phyloP scores from a whole-genome alignment of 2,113 vertebrate species.

The Psittacula cyanocephala region DNA sequence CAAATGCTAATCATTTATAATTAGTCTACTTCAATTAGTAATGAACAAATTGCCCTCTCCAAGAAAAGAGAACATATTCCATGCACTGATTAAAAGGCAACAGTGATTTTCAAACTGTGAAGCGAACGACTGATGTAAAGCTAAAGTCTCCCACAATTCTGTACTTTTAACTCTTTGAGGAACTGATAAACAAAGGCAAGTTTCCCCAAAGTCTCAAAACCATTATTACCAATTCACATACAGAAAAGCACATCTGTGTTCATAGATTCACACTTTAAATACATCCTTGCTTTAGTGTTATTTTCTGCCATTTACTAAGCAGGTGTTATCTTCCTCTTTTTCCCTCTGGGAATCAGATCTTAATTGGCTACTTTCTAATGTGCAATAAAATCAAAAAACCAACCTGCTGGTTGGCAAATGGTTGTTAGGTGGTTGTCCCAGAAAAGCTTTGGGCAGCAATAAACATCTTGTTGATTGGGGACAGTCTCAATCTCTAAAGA shows the following conservation, averaged over 20 bases:
- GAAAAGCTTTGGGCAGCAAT: background rate
- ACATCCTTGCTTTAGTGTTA: background rate
- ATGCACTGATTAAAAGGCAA: slow-evolving; percentile 56
- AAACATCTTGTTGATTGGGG: background rate
- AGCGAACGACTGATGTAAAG: slow-evolving; percentile 27
- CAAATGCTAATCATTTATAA: slow-evolving; percentile 73
- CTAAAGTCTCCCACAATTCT: background rate
- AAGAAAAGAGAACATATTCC: slow-evolving; percentile 65
- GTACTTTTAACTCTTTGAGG: slow-evolving; percentile 53
- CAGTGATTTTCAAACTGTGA: slow-evolving; percentile 54
- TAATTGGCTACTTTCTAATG: background rate
- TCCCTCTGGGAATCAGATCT: background rate
- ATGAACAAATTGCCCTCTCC: slow-evolving; percentile 69
- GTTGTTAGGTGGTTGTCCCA: background rate
- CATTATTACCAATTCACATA: slow-evolving; percentile 18
- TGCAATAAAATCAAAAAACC: background rate
- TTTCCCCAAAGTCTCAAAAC: slow-evolving; percentile 13
- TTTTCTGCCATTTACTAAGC: slow-evolving; percentile 40
- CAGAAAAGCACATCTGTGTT: slow-evolving; percentile 60
- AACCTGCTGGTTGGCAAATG: background rate
- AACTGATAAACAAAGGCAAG: slow-evolving; percentile 37
- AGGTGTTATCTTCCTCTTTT: slow-evolving; percentile 29
- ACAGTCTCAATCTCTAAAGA: background rate
- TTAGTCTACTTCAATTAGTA: slow-evolving; percentile 71
- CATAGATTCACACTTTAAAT: slow-evolving; percentile 25